Evolutionary conservation across 1,140 invertebrate genomes (phyloP).

Genomic region (Heliothis subflexa): DNA sequence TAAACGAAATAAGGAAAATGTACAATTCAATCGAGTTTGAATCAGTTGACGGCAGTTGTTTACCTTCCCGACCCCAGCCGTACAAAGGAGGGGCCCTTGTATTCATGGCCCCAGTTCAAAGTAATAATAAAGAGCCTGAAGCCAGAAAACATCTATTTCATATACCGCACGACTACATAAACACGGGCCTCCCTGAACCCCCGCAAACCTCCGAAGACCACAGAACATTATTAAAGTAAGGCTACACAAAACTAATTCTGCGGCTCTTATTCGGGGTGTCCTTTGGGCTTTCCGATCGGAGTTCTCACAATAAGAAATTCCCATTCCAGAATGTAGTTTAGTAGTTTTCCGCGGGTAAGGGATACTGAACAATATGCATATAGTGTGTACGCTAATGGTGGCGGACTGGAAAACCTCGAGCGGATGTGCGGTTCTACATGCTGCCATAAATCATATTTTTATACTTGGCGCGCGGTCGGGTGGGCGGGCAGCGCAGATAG

Average conservation of each 20-base stretch:
- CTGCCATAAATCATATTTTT: constrained; percentile 80
- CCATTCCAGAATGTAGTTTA: constrained; percentile 49
- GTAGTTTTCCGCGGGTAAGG: constrained; percentile 46
- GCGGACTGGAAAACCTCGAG: constrained; percentile 51
- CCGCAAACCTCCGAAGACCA: constrained; percentile 78
- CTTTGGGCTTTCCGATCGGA: constrained; percentile 62
- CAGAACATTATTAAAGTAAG: constrained; percentile 80
- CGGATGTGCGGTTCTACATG: constrained; percentile 69
- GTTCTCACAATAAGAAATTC: constrained; percentile 62
- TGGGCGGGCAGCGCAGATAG: constrained; percentile 58
- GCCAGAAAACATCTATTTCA: constrained; percentile 84
- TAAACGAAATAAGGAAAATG: constrained; percentile 65
- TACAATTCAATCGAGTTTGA: constrained; percentile 72
- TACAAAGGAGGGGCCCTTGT: constrained; percentile 59
- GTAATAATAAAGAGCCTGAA: constrained; percentile 85
- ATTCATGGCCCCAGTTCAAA: constrained; percentile 73
- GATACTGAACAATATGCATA: constrained; percentile 57
- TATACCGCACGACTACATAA: constrained; percentile 74
- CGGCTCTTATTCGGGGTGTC: constrained; percentile 67
- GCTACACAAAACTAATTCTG: constrained; percentile 79
- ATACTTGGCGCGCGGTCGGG: constrained; percentile 72
- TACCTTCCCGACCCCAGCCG: constrained; percentile 74
- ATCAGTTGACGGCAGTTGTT: constrained; percentile 79
- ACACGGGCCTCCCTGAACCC: constrained; percentile 69
- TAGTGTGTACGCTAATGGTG: constrained; percentile 60